Base-by-base conservation (phyloP, 2,888 invertebrate species). In the Zele albiditarsus region DNA sequence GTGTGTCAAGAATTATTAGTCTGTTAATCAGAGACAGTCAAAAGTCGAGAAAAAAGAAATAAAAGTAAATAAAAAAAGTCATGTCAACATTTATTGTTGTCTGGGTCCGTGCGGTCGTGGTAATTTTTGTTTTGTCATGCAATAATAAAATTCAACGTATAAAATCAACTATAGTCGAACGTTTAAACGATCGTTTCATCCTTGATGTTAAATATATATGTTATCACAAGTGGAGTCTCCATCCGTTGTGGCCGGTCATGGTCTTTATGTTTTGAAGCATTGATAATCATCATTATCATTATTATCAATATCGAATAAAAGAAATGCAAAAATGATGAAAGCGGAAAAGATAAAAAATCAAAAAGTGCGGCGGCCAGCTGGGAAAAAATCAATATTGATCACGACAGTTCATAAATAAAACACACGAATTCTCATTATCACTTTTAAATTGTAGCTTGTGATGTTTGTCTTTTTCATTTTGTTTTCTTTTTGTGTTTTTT, bases 371-470 rank as follows among this genome's bases (percentile, higher is more conserved):
- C 38, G 12, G 1, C 38, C 12, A 38, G 12, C 8, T 31, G 4
- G 31, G 8, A 4, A 42, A 42, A 14, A 42, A 12, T 57, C 4
- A 57, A 57, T 57, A 57, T 57, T 57, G 12, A 20, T 57, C 20
- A 6, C 57, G 57, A 57, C 57, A 10, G 57, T 57, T 6, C n/a
- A 57, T 57, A 57, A 57, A 57, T 57, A 57, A 57, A 57, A 20
- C 8, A 8, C 2, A 42, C 42, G 0, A 14, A 42, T 42, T 42
- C 42, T 14, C 10, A 42, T 42, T 42, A 8, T 42, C 42, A n/a
- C 10, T 42, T 12, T 42, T 12, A 14, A 42, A 42, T 4, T 42
- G 6, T 14, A 42, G 12, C 12, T 38, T 38, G 14, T 38, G 38
- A 12, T 31, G 5, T 31, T 31, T 4, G 14, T 38, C 14, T 8